Base-by-base conservation (phyloP, 2,113 vertebrate species). In the Maylandia zebra region DNA sequence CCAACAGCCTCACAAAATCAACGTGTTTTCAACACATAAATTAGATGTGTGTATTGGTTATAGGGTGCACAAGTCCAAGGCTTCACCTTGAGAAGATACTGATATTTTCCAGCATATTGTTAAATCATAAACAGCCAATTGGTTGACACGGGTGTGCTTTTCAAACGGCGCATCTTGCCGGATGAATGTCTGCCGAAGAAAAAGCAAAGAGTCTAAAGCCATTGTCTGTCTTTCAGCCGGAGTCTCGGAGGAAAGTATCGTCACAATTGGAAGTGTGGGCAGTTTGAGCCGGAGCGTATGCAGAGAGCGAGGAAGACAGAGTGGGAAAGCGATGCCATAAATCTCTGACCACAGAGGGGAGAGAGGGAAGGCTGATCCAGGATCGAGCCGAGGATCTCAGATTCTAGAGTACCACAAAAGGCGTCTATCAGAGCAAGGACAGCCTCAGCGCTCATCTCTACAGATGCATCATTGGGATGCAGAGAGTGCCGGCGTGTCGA, bases 1-100 rank as follows among this genome's bases (percentile, higher is more conserved):
- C 93, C 89, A 89, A 81, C 86, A 87, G 92, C 91, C 91, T 92
- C 91, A 90, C 91, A 90, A 95, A 95, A 95, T 95, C 94, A 92
- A 93, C 90, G 86, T 94, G 92, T 92, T 94, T 92, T 84, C 81
- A 84, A 78, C 89, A 88, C 86, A 86, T 71, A 56, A 86, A 92
- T 59, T 81, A 86, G 83, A 89, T 89, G 85, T 87, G 89, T 90
- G 91, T 87, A 48, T 92, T 88, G 84, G 86, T 89, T 85, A 56
- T 83, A 50, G 55, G 81, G 86, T 55, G 85, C 86, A 82, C 5
- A 14, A 87, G 91, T 96, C 89, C 87, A 93, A 91, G 92, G 91
- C 90, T 94, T 92, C 90, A 91, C 92, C 89, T 94, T 87, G 86
- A 93, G 85, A 88, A 91, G 93, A 94, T 89, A 92, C 84, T 76